Conservation (phyloP, 2,113 vertebrate species). For the Spea multiplicata region DNA sequence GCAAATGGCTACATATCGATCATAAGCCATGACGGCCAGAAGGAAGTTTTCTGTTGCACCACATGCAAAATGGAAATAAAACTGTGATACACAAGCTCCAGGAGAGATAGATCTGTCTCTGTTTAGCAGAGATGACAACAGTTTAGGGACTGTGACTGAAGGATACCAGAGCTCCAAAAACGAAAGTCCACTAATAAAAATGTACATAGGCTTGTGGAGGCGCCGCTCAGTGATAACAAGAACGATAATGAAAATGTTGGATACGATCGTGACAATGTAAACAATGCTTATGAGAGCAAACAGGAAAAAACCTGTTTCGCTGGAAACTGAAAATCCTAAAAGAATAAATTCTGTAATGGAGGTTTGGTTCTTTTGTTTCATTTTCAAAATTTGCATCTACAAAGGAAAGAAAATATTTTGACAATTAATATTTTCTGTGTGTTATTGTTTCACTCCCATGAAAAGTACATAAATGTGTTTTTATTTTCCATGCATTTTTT, state of each 20-base stretch:
- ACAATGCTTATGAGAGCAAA: background rate
- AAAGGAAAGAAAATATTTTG: background rate
- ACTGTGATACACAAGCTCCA: conserved; percentile 21
- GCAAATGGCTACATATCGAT: conserved; percentile 35
- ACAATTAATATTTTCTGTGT: background rate
- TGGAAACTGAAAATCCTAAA: background rate
- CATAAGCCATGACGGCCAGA: conserved; percentile 14
- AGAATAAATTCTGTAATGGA: conserved; percentile 20
- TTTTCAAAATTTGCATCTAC: background rate
- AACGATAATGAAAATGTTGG: conserved; percentile 5
- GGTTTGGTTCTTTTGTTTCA: conserved; percentile 27
- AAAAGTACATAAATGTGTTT: too few species aligned
- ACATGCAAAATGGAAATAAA: conserved; percentile 37
- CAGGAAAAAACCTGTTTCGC: background rate
- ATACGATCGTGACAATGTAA: conserved; percentile 15
- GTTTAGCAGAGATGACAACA: background rate
- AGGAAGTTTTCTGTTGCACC: conserved; percentile 22
- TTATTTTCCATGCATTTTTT: too few species aligned
- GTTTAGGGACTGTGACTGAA: conserved; percentile 27
- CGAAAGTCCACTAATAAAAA: conserved; percentile 32
- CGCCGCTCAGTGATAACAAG: conserved; percentile 1
- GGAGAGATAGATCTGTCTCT: conserved; percentile 12
- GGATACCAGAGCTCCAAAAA: conserved; percentile 41
- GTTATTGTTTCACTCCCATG: too few species aligned
- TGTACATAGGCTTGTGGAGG: conserved; percentile 42